Evolutionary conservation across 2,797 vertebrate species (phyloP).

Genomic region (Liparis tanakae): DNA sequence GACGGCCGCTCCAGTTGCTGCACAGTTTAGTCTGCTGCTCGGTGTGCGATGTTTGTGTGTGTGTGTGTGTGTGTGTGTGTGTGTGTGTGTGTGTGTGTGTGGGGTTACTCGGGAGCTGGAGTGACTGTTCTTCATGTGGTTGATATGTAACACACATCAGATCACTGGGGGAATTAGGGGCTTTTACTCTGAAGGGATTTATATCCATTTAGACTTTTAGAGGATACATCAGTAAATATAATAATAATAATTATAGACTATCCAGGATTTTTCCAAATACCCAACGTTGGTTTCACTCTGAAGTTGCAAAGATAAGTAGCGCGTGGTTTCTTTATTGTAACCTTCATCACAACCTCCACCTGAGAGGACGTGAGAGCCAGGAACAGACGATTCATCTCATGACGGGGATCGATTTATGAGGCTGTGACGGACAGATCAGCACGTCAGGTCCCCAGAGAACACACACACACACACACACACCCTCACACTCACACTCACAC

Average conservation of each 20-base stretch:
- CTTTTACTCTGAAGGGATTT: slow-evolving; percentile 27
- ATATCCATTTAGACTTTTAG: background rate
- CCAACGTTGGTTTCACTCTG: background rate
- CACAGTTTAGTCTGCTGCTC: slow-evolving; percentile 26
- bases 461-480: slow-evolving; percentile 14
- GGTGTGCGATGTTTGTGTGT: too few species aligned
- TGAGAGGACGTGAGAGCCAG: background rate
- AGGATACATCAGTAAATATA: background rate
- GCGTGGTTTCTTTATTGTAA: background rate
- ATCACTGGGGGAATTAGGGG: background rate
- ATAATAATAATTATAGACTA: background rate
- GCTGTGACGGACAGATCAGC: slow-evolving; percentile 53
- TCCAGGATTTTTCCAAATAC: background rate
- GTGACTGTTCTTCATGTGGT: slow-evolving; percentile 5
- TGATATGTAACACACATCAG: background rate
- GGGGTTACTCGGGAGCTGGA: slow-evolving; percentile 10
- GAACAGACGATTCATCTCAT: slow-evolving; percentile 36
- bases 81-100: slow-evolving; percentile 2
- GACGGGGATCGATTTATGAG: slow-evolving; percentile 56
- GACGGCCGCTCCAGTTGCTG: slow-evolving; percentile 22
- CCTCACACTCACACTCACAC: background rate
- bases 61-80: too few species aligned
- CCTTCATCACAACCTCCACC: background rate
- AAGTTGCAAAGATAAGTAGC: background rate
- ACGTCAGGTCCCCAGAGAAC: slow-evolving; percentile 40